phyloP scores from a whole-genome alignment of 2,113 vertebrate species.

The Stegostoma tigrinum region DNA sequence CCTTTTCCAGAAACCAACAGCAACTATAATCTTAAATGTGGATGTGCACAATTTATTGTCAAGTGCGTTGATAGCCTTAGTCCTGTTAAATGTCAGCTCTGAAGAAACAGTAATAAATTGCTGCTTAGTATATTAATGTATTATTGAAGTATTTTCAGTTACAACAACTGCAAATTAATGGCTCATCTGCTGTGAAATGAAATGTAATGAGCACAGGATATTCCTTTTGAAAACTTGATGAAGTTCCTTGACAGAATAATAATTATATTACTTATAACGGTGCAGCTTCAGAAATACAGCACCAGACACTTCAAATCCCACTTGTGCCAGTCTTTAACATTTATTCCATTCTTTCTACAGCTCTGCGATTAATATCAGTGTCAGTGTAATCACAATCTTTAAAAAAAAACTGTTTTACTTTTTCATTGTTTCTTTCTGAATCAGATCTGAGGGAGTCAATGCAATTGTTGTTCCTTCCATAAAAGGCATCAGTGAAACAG shows the following conservation, averaged over 20 bases:
- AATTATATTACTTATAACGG: conserved; percentile 4
- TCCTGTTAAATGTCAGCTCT: conserved; percentile 18
- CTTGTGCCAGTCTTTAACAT: not conserved
- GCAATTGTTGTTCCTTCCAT: not conserved
- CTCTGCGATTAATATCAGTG: not conserved
- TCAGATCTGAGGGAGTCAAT: not conserved
- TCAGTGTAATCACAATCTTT: not conserved
- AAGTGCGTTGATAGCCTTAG: not conserved
- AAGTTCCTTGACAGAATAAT: conserved; percentile 24
- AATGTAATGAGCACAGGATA: conserved; percentile 31
- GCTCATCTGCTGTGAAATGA: conserved; percentile 28
- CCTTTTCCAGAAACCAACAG: not conserved
- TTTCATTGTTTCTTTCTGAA: not conserved
- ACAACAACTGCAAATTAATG: conserved; percentile 33
- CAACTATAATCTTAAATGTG: not conserved
- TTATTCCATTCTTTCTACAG: not conserved
- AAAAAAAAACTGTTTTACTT: not conserved
- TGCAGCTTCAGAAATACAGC: not conserved
- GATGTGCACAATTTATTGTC: not conserved
- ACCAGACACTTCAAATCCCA: not conserved
- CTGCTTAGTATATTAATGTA: conserved; percentile 29
- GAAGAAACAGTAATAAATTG: conserved; percentile 24
- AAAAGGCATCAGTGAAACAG: too few species aligned
- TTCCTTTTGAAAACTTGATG: conserved; percentile 29
- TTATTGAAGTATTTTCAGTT: conserved; percentile 33